Conservation (phyloP, 37 sponge, comb jelly and placozoan species). For the Agelas oroides region DNA sequence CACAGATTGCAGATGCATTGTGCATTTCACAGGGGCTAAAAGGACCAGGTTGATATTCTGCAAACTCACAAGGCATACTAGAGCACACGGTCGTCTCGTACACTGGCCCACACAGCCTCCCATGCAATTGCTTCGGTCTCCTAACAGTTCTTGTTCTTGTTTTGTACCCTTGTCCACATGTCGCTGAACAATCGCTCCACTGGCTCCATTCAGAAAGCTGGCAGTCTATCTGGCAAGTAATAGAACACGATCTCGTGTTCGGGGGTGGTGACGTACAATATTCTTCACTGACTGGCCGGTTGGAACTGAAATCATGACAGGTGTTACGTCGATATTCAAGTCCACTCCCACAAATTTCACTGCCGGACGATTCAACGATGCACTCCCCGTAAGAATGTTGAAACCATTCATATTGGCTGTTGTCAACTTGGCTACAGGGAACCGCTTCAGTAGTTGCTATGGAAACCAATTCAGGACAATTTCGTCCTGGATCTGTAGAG, state of each 20-base stretch:
- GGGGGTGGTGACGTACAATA: background rate
- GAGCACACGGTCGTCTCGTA: conserved; percentile 17
- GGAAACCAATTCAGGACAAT: conserved; percentile 24
- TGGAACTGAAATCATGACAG: background rate
- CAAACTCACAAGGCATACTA: conserved; percentile 9
- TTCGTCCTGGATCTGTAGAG: background rate
- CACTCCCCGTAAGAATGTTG: too few relatives aligned
- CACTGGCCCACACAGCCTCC: conserved; percentile 20
- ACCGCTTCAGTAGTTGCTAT: background rate
- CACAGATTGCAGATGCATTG: conserved; percentile 16
- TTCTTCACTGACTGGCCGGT: background rate
- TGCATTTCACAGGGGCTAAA: background rate
- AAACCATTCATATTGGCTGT: background rate
- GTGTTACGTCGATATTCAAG: background rate
- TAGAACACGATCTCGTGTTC: background rate
- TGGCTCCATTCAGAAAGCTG: conserved; percentile 1
- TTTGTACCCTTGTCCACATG: conserved; percentile 19
- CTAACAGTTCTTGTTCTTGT: conserved; percentile 7
- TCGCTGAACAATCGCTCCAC: conserved; percentile 35
- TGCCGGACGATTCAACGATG: conserved; percentile 9
- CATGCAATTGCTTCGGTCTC: background rate
- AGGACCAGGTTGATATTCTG: background rate
- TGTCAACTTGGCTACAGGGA: background rate
- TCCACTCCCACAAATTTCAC: conserved; percentile 36
- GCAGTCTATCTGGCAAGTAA: conserved; percentile 29